Evolutionary conservation across 2,113 vertebrate species (phyloP).

Genomic region (Xenopus tropicalis): UCB_Xtro_10.0 CM004445.2:79856001-79856500

Average conservation of each 20-base stretch:
- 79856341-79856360: slow-evolving; percentile 32
- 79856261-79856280: slow-evolving; percentile 57
- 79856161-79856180: slow-evolving; percentile 24
- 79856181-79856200: slow-evolving; percentile 10
- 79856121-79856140: slow-evolving; percentile 53
- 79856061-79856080: slow-evolving; percentile 50
- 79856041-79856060: slow-evolving; percentile 68
- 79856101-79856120: slow-evolving; percentile 49
- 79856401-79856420: slow-evolving; percentile 96
- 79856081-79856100: slow-evolving; percentile 50
- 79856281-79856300: slow-evolving; percentile 75
- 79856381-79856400: slow-evolving; percentile 71
- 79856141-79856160: slow-evolving; percentile 48
- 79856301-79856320: slow-evolving; percentile 55
- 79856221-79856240: slow-evolving; percentile 53
- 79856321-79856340: slow-evolving; percentile 42
- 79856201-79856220: slow-evolving; percentile 43
- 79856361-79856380: slow-evolving; percentile 13
- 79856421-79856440: slow-evolving; percentile 73
- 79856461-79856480: slow-evolving; percentile 50
- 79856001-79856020: slow-evolving; percentile 53
- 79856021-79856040: slow-evolving; percentile 60
- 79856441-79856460: slow-evolving; percentile 76
- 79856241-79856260: slow-evolving; percentile 62
- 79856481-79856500: slow-evolving; percentile 27